Base-by-base conservation (phyloP, 2,797 vertebrate species). In the Dicrostonyx torquatus region DNA sequence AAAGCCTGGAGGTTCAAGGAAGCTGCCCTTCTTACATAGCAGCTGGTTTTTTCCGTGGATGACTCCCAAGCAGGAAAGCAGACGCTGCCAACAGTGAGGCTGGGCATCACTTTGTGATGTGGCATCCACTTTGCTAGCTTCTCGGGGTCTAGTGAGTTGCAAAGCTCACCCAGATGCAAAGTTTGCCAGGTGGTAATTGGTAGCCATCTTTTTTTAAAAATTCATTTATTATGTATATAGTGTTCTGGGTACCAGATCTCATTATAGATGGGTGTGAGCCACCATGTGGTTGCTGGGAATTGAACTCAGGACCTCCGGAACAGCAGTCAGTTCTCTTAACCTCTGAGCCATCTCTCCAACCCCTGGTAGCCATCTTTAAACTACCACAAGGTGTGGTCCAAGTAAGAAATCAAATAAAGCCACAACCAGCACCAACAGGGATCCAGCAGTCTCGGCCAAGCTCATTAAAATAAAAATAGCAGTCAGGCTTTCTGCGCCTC, bases 391-490 rank as follows among this genome's bases (percentile, higher is more conserved):
- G 58, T 24, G 10, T 3, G 15, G 43, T 50, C 18, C 48, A 53
- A 93, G 58, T 4, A 55, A 90, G 43, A 93, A 53, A 40, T 22
- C 78, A 48, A 13, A 75, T 18, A 50, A 40, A 58, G 43, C 58
- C 6, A 68, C 43, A 9, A n/a, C 62, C 29, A 31, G 15, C 6
- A 9, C 10, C 48, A 43, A 15, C 60, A 68, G 76, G 73, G 75
- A 84, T 43, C 31, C 60, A 62, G 76, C 66, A 79, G 78, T 43
- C 31, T 29, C 8, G 1, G 5, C 86, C 82, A 92, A 45, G 14
- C 26, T 40, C 53, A 26, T 62, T 72, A 79, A 96, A 72, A 62
- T 90, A 92, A 94, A 94, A 95, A 95, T 62, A 96, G 37, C 50
- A 80, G 91, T n/a, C 92, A 95, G 29, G n/a, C 53, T 62, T 31